These are phyloP conservation scores for Cotesia glomerata DNA, from an alignment of 1,140 invertebrate genomes.

Conservation along the genomic window DNA sequence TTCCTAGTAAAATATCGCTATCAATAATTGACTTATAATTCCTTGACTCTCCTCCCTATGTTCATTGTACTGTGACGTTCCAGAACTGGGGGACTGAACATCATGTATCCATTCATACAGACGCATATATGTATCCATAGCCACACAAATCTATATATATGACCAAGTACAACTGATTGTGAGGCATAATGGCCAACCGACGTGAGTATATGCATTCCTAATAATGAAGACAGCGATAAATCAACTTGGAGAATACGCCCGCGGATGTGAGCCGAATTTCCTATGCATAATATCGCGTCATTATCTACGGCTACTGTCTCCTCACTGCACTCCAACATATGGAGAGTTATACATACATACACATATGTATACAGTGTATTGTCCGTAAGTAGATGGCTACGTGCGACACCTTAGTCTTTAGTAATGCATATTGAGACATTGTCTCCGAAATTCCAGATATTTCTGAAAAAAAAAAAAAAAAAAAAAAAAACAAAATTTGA, in stretches of 20 bases:
- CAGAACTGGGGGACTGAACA: too few species aligned
- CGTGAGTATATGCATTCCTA: conserved; percentile 60
- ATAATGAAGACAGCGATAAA: conserved; percentile 66
- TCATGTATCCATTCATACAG: too few species aligned
- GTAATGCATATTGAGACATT: neutral
- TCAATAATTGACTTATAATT: too few species aligned
- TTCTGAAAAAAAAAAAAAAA: too few species aligned
- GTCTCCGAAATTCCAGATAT: neutral
- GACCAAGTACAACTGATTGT: too few species aligned
- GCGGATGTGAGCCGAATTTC: conserved; percentile 63
- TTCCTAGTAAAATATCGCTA: too few species aligned
- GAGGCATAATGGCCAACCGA: conserved; percentile 55
- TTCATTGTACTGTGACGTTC: too few species aligned
- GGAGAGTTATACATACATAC: neutral
- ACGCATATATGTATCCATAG: too few species aligned
- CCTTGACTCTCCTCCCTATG: too few species aligned
- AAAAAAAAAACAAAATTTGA: too few species aligned
- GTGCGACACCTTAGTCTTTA: conserved; percentile 2
- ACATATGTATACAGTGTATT: neutral
- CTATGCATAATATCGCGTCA: conserved; percentile 64
- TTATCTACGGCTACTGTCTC: conserved; percentile 49
- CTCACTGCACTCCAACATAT: neutral
- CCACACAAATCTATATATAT: too few species aligned
- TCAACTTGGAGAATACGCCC: conserved; percentile 63
- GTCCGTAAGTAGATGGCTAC: neutral